Base-by-base conservation (phyloP, 30 jellyfish, hydroid and myxozoan genomes). In the Catostylus mosaicus region DNA sequence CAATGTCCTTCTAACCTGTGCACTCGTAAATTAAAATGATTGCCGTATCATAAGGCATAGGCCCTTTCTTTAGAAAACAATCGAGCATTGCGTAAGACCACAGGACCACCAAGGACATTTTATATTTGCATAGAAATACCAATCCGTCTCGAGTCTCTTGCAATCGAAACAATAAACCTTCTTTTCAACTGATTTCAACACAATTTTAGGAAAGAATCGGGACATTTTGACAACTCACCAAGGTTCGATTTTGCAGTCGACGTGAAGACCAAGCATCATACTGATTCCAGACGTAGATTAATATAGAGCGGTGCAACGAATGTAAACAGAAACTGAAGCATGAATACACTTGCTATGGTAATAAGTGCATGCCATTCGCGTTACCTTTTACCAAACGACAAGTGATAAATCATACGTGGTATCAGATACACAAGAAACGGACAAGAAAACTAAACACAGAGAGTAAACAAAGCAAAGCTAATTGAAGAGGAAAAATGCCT, bases 321-420 rank as follows among this genome's bases (percentile, higher is more conserved):
- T 22, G 71, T 18, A 59, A 59, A 59, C 71, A 59, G 38, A 59
- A 6, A 37, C 71, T 22, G n/a, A 19, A 50, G 36, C 71, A 27
- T 59, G 71, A 59, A 59, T 59, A 59, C 71, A 59, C 19, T 27
- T 59, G 36, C 36, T 23, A 26, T 59, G 71, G 71, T 59, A 59
- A 59, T 59, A 59, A 59, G 71, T 59, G 71, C 71, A 59, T 59
- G 71, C 71, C 71, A 22, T 59, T 59, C 40, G 63, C 63, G 63
- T 50, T n/a, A n/a, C n/a, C n/a, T n/a, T n/a, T n/a, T n/a, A n/a
- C n/a, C n/a, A n/a, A n/a, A 50, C 2, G 63, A 6, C 71, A 59
- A 59, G 71, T 59, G 71, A 59, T 59, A 59, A 59, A 59, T 59
- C 71, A 59, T 24, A 59, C 71, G 26, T 5, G 38, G 38, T 59